Conservation (phyloP, 2,797 vertebrate genomes). For the Chelon auratus region DNA sequence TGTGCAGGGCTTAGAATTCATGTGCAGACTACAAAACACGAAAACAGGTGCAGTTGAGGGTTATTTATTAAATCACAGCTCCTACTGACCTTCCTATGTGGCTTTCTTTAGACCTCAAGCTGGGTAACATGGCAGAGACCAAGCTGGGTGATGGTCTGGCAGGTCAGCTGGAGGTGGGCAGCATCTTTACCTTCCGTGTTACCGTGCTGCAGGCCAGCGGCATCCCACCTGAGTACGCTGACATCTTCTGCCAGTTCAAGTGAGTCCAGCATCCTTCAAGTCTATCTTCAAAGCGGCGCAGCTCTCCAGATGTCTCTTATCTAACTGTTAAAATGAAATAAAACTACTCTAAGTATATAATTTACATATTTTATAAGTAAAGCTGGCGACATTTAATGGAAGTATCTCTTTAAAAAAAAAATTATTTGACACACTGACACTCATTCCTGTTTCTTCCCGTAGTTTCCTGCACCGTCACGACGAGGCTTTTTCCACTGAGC, state of each 20-base stretch:
- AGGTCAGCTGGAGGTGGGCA: constrained; percentile 93
- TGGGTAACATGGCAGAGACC: constrained; percentile 84
- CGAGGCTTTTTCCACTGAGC: constrained; percentile 98
- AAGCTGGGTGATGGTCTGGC: constrained; percentile 90
- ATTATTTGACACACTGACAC: background rate
- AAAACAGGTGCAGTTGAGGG: constrained; percentile 20
- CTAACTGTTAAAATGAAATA: background rate
- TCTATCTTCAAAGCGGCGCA: background rate
- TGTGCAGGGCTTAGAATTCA: constrained; percentile 22
- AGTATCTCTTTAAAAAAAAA: background rate
- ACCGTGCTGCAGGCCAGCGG: constrained; percentile 95
- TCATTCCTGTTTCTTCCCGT: constrained; percentile 27
- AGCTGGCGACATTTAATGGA: background rate
- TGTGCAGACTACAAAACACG: constrained; percentile 12
- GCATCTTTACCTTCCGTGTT: constrained; percentile 96
- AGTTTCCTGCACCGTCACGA: constrained; percentile 99
- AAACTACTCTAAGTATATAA: background rate
- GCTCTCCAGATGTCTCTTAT: background rate
- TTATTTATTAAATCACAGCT: constrained; percentile 20
- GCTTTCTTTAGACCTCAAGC: constrained; percentile 89
- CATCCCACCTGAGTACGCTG: constrained; percentile 93
- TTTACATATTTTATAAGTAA: background rate
- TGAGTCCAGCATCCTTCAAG: constrained; percentile 80
- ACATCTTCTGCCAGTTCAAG: constrained; percentile 99
- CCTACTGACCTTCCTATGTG: constrained; percentile 25